These are phyloP conservation scores for Mercenaria mercenaria DNA, from an alignment of 1,140 invertebrate genomes.

Conservation along the genomic window DNA sequence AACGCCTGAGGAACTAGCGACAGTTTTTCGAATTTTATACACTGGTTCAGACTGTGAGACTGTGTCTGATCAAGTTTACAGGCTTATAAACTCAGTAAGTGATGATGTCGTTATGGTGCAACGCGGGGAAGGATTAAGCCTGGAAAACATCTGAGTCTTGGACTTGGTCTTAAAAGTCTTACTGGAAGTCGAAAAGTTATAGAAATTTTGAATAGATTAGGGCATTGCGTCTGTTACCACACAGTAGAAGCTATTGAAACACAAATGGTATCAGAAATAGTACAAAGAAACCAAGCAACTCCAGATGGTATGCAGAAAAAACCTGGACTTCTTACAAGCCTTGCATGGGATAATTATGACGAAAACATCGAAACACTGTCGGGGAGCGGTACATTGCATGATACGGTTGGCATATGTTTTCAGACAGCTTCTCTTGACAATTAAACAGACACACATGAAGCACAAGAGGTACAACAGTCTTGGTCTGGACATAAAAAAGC, in stretches of 20 bases:
- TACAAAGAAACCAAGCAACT: background rate
- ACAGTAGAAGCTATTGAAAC: background rate
- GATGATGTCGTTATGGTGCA: background rate
- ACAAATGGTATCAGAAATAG: background rate
- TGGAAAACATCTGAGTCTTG: background rate
- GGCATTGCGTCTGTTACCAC: background rate
- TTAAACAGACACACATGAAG: background rate
- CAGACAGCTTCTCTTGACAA: background rate
- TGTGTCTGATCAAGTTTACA: background rate
- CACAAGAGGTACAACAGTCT: background rate
- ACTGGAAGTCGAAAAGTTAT: background rate
- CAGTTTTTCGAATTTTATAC: background rate
- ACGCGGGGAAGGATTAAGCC: background rate
- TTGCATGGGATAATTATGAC: slow-evolving; percentile 53
- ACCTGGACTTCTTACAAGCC: background rate
- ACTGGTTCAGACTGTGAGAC: background rate
- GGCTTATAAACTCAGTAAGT: background rate
- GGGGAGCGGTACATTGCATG: slow-evolving; percentile 31
- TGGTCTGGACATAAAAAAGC: background rate
- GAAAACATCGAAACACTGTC: slow-evolving; percentile 1
- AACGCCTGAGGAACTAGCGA: background rate
- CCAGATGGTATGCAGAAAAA: background rate
- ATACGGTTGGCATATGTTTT: slow-evolving; percentile 41
- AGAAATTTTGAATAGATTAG: background rate
- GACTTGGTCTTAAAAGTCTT: background rate